These are phyloP conservation scores for Dryadula phaetusa DNA, from an alignment of 2,888 invertebrate genomes.

Conservation along the genomic window DNA sequence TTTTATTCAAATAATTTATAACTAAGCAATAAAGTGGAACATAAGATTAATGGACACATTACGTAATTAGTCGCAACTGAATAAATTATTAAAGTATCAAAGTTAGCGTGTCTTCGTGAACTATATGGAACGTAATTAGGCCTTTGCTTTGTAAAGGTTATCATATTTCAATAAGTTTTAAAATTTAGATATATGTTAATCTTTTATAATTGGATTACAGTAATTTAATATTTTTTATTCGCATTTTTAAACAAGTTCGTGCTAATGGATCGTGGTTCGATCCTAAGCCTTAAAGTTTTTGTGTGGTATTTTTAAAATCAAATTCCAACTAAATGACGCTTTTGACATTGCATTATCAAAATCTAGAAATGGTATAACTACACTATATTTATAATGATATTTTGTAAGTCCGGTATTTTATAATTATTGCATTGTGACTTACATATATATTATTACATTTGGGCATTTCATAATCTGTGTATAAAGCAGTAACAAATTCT, in stretches of 20 bases:
- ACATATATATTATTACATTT: too few relatives aligned
- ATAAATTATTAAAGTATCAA: conserved; percentile 15
- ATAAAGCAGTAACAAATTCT: too few relatives aligned
- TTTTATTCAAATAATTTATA: not conserved
- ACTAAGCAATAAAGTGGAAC: not conserved
- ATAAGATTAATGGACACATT: not conserved
- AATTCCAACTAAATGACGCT: conserved; percentile 1
- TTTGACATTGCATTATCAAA: conserved; percentile 2
- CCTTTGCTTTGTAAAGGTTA: conserved; percentile 16
- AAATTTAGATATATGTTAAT: conserved; percentile 30
- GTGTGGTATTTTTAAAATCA: not conserved
- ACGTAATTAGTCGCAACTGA: conserved; percentile 4
- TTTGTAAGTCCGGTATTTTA: too few relatives aligned
- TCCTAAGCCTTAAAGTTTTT: conserved; percentile 23
- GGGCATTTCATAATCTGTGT: too few relatives aligned
- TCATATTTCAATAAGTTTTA: conserved; percentile 30
- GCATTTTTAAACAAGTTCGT: conserved; percentile 22
- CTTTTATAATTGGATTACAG: conserved; percentile 19
- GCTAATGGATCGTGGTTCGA: conserved; percentile 29
- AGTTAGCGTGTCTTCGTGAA: conserved; percentile 23
- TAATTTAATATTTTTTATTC: conserved; percentile 15
- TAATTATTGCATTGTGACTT: too few relatives aligned
- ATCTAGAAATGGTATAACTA: not conserved
- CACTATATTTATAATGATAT: too few relatives aligned
- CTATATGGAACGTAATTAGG: conserved; percentile 12